phyloP scores from a whole-genome alignment of 2,113 vertebrate genomes.

The Microtus pennsylvanicus region DNA sequence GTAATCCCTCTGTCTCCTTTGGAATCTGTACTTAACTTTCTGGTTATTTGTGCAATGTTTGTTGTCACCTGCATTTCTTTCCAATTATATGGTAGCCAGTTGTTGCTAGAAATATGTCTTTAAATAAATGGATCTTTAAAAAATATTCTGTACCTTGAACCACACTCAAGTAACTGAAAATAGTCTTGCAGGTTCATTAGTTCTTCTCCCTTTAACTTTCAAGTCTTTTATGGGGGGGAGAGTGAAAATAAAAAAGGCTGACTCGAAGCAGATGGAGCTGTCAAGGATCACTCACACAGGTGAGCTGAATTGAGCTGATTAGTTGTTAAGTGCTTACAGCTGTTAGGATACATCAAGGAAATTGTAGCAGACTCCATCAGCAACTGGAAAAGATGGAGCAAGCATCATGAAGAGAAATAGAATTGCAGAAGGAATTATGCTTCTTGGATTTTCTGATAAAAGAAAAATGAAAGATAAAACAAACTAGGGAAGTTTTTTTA shows the following conservation, averaged over 20 bases:
- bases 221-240: not conserved
- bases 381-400: conserved; percentile 75
- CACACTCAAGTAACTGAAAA: conserved; percentile 11
- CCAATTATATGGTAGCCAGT: conserved; percentile 37
- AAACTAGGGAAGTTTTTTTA: conserved; percentile 42
- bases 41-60: not conserved
- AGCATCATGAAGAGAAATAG: conserved; percentile 50
- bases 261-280: conserved; percentile 87
- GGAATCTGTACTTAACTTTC: conserved; percentile 9
- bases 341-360: conserved; percentile 83
- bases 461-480: conserved; percentile 44
- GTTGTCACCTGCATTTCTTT: conserved; percentile 11
- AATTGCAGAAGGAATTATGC: conserved; percentile 50
- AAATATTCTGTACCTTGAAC: conserved; percentile 50
- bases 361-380: conserved; percentile 73
- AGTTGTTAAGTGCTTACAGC: conserved; percentile 88
- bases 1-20: not conserved
- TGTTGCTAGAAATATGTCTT: conserved; percentile 46
- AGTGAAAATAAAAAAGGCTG: conserved; percentile 56
- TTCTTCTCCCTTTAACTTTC: not conserved
- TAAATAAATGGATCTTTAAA: conserved; percentile 41
- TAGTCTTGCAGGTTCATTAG: not conserved
- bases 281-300: conserved; percentile 83
- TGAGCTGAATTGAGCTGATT: conserved; percentile 82
- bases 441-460: not conserved